phyloP scores from a whole-genome alignment of 2,888 invertebrate species.

The Sympetrum striolatum region DNA sequence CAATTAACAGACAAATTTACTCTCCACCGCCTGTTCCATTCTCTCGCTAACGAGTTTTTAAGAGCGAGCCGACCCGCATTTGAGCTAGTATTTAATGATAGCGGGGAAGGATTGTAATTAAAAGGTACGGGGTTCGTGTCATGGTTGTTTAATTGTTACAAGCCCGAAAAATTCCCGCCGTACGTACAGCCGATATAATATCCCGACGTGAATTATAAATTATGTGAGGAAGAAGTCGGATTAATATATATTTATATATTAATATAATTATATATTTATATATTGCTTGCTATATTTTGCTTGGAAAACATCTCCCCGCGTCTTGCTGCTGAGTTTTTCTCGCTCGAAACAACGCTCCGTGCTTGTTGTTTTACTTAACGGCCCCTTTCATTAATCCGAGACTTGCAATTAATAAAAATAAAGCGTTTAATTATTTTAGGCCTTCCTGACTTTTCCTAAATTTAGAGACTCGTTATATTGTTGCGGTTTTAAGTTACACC shows the following conservation, averaged over 20 bases:
- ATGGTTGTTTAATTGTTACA: background rate
- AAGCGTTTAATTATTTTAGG: background rate
- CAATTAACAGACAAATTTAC: background rate
- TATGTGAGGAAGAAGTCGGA: background rate
- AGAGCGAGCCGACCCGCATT: background rate
- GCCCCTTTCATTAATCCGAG: background rate
- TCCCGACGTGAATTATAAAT: background rate
- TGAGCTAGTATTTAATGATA: background rate
- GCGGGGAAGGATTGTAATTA: background rate
- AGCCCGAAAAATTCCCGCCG: background rate
- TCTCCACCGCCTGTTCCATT: background rate
- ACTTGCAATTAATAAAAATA: background rate
- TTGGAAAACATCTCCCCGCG: background rate
- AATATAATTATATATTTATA: too few species aligned
- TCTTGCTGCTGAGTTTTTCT: background rate
- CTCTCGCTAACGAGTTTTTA: background rate
- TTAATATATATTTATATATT: too few species aligned
- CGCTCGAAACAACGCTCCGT: background rate
- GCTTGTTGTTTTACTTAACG: background rate
- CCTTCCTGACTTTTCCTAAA: background rate
- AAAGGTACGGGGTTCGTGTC: background rate
- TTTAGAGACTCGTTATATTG: background rate
- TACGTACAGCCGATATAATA: background rate
- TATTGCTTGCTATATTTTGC: background rate
- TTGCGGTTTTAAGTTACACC: background rate